Conservation (phyloP, 2,888 invertebrate species). For the Ochropleura leucogaster region DNA sequence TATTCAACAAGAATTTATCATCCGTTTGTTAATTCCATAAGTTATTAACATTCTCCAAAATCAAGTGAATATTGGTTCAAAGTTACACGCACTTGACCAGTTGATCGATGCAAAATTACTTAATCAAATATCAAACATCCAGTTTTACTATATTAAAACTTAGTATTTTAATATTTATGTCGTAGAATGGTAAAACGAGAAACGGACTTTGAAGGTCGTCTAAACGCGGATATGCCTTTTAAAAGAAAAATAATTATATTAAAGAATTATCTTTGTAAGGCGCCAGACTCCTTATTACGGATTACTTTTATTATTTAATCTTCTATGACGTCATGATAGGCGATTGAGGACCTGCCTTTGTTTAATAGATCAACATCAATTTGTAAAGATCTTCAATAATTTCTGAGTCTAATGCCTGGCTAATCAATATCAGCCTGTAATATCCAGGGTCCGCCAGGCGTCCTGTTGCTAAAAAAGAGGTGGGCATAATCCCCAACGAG, state of each 20-base stretch:
- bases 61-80: constrained; percentile 43
- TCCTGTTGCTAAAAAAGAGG: background rate
- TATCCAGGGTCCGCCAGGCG: too few species aligned
- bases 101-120: constrained; percentile 62
- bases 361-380: background rate
- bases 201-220: constrained; percentile 33
- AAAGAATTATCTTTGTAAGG: constrained; percentile 33
- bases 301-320: constrained; percentile 19
- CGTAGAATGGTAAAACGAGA: constrained; percentile 33
- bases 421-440: too few species aligned
- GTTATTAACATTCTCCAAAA: constrained; percentile 48
- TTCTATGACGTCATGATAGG: background rate
- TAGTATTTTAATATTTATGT: constrained; percentile 21
- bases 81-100: constrained; percentile 57
- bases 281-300: constrained; percentile 20
- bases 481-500: background rate
- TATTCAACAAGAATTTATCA: constrained; percentile 37
- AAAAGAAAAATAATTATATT: constrained; percentile 40
- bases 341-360: constrained; percentile 2
- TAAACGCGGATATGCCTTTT: constrained; percentile 45
- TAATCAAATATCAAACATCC: constrained; percentile 54
- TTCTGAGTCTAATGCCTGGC: background rate
- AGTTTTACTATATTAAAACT: constrained; percentile 42
- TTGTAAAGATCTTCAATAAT: too few species aligned
- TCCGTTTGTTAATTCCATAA: constrained; percentile 28